phyloP scores from a whole-genome alignment of 2,888 invertebrate species.

The Clostera curtula region DNA sequence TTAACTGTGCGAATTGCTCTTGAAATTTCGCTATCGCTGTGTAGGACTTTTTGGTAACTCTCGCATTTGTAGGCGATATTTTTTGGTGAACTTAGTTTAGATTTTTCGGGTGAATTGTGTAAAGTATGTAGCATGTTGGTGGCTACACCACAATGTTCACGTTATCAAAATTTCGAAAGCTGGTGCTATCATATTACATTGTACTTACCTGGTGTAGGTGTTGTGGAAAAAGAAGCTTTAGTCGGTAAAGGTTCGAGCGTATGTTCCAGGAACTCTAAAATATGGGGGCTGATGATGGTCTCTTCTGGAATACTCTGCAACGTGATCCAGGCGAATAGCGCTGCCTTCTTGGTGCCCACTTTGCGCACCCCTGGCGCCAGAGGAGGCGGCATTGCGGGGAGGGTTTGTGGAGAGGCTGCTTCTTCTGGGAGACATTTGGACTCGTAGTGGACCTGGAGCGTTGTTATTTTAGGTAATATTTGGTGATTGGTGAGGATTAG shows the following conservation, averaged over 20 bases:
- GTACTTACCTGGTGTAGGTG: slow-evolving; percentile 50
- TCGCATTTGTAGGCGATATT: too few relatives aligned
- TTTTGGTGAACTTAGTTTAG: too few relatives aligned
- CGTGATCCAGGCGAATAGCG: slow-evolving; percentile 95
- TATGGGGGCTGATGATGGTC: slow-evolving; percentile 97
- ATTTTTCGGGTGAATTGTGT: too few relatives aligned
- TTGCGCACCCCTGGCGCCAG: slow-evolving; percentile 50
- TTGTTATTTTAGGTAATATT: too few relatives aligned
- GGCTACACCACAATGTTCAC: too few relatives aligned
- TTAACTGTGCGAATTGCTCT: too few relatives aligned
- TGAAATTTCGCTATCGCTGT: too few relatives aligned
- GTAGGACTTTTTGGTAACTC: too few relatives aligned
- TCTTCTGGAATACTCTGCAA: slow-evolving; percentile 98
- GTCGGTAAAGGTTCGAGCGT: slow-evolving; percentile 95
- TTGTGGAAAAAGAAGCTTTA: slow-evolving; percentile 63
- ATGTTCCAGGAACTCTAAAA: slow-evolving; percentile 97
- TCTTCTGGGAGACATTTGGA: slow-evolving; percentile 83
- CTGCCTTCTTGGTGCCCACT: slow-evolving; percentile 87
- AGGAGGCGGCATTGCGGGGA: slow-evolving; percentile 10
- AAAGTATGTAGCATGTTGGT: too few relatives aligned
- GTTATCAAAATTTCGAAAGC: too few relatives aligned
- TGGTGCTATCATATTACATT: too few relatives aligned
- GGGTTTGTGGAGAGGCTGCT: slow-evolving; percentile 54
- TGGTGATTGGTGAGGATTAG: too few relatives aligned
- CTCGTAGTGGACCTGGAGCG: slow-evolving; percentile 82